These are phyloP conservation scores for Baccha elongata DNA, from an alignment of 2,888 invertebrate genomes.

Conservation along the genomic window DNA sequence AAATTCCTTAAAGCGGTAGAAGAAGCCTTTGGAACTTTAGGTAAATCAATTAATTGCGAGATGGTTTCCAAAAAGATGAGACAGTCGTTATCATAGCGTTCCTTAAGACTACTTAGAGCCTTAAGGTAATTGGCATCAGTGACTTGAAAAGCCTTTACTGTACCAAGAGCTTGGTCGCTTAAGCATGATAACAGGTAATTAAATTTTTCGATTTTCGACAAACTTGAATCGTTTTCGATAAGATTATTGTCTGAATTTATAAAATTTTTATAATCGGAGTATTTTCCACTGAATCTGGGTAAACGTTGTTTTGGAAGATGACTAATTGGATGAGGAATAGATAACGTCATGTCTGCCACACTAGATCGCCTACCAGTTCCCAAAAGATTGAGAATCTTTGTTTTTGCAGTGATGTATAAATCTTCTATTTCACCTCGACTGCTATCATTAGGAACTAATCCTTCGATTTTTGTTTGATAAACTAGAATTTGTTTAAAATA, in stretches of 20 bases:
- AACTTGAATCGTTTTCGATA: no score
- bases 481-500: constrained; percentile 12
- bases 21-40: constrained; percentile 7
- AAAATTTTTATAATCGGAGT: no score
- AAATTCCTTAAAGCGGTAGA: background rate
- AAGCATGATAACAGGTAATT: constrained; percentile 36
- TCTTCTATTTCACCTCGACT: background rate
- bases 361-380: no score
- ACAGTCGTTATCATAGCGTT: constrained; percentile 39
- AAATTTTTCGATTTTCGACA: constrained; percentile 30
- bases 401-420: background rate
- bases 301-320: no score
- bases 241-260: no score
- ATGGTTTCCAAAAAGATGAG: constrained; percentile 30
- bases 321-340: no score
- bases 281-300: no score
- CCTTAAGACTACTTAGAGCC: constrained; percentile 13
- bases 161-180: no score
- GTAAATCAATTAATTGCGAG: background rate
- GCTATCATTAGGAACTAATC: background rate
- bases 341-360: no score
- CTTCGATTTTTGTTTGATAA: constrained; percentile 2
- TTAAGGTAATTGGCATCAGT: constrained; percentile 33
- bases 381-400: no score
- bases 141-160: constrained; percentile 20